Percentiles rank a stretch among this genome's conserved stretches.
Conservation (phyloP, 1,140 invertebrate species). For the Melipona quadrifasciata region DNA sequence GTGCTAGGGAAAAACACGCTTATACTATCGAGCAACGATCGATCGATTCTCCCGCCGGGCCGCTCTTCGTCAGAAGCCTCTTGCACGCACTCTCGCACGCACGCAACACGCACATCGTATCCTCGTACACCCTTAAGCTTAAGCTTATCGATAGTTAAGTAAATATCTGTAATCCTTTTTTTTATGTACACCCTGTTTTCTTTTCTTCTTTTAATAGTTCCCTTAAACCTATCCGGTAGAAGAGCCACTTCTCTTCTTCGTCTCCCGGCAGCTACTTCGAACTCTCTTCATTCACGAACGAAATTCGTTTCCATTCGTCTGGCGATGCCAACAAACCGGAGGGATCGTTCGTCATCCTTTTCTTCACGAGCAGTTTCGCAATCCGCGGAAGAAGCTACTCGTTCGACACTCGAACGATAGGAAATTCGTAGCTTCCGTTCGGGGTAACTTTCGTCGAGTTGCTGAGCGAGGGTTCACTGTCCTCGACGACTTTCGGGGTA, state of each 20-base stretch:
- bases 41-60: background rate
- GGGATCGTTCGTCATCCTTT: background rate
- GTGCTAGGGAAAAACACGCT: background rate
- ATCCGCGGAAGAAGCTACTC: background rate
- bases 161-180: slow-evolving; percentile 76
- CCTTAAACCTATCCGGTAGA: slow-evolving; percentile 54
- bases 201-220: slow-evolving; percentile 39
- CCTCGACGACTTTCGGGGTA: background rate
- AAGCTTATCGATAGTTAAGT: slow-evolving; percentile 78
- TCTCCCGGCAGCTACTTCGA: background rate
- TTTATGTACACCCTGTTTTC: slow-evolving; percentile 79
- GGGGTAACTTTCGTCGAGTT: background rate
- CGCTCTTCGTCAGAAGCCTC: slow-evolving; percentile 15
- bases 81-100: slow-evolving; percentile 19
- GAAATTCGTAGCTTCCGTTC: background rate
- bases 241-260: slow-evolving; percentile 4
- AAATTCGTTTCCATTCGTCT: background rate
- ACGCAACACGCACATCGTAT: slow-evolving; percentile 19
- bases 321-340: no score
- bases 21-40: slow-evolving; percentile 43
- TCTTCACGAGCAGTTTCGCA: background rate
- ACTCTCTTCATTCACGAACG: background rate
- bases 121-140: slow-evolving; percentile 39
- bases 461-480: background rate
- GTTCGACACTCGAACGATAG: background rate